Percentiles rank a stretch among this genome's conserved stretches.
Conservation (phyloP, 2,113 vertebrate genomes). For the Equus przewalskii region DNA sequence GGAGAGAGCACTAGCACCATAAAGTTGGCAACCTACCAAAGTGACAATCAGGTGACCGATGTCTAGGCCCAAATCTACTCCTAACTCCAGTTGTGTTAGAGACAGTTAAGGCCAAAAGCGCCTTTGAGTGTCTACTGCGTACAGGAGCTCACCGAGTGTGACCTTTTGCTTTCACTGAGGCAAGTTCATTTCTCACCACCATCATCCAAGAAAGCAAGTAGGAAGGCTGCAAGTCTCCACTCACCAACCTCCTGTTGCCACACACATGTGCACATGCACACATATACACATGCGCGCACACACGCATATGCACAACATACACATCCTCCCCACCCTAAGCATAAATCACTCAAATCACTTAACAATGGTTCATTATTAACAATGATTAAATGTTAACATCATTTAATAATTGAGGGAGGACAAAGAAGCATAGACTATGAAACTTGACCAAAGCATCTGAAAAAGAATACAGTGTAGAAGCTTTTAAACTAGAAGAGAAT, state of each 20-base stretch:
- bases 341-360: background rate
- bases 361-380: background rate
- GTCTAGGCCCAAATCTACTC: background rate
- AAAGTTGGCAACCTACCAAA: background rate
- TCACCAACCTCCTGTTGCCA: no score
- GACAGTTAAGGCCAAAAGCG: background rate
- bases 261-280: background rate
- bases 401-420: background rate
- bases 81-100: background rate
- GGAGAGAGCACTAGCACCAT: background rate
- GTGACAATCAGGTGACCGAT: background rate
- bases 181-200: background rate
- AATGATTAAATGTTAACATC: background rate
- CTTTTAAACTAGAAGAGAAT: background rate
- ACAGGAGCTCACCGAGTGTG: rapidly evolving
- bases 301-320: background rate
- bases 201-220: background rate
- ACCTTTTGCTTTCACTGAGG: background rate
- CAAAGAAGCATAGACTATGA: background rate
- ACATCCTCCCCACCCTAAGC: background rate
- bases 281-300: background rate
- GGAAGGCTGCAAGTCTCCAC: background rate
- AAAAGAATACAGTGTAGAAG: background rate
- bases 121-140: background rate
- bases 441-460: background rate